Percentiles rank a stretch among this genome's conserved stretches.
Evolutionary conservation across 2,797 vertebrate genomes (phyloP).

Genomic region (Myotis findleyi): DNA sequence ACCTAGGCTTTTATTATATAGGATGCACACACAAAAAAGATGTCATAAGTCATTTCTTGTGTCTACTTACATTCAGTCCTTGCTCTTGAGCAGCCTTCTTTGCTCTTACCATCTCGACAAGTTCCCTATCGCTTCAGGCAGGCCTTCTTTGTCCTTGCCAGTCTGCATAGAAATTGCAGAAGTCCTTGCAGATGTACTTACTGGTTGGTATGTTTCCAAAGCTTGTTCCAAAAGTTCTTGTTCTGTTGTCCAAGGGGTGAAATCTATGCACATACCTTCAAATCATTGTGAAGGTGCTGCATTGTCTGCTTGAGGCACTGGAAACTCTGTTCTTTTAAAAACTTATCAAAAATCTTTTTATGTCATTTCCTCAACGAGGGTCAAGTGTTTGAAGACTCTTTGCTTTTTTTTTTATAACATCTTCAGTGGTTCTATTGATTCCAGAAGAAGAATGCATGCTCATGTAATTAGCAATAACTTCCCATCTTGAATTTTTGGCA

Average conservation of each 20-base stretch:
- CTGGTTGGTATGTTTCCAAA: conserved; percentile 95
- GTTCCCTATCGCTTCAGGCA: conserved; percentile 99
- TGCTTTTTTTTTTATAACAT: conserved; percentile 97
- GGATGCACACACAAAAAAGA: conserved; percentile 90
- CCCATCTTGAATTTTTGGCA: conserved; percentile 98
- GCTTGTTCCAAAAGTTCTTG: conserved; percentile 99
- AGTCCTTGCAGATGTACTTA: conserved; percentile 93
- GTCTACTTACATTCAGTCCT: conserved; percentile 91
- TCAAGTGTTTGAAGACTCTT: conserved; percentile 98
- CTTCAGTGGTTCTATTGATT: conserved; percentile 96
- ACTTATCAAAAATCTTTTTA: conserved; percentile 98
- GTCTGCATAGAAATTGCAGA: too few species aligned
- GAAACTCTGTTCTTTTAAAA: conserved; percentile 94
- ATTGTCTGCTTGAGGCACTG: conserved; percentile 92
- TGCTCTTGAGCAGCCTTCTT: conserved; percentile 99
- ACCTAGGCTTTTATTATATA: too few species aligned
- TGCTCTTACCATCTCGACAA: conserved; percentile 99
- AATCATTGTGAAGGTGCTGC: conserved; percentile 95
- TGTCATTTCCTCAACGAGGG: conserved; percentile 96
- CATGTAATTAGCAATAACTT: conserved; percentile 99
- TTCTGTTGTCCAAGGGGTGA: conserved; percentile 95
- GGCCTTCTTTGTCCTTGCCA: conserved; percentile 96
- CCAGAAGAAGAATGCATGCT: conserved; percentile 96
- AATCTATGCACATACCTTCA: conserved; percentile 90
- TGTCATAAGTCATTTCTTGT: conserved; percentile 95